These are phyloP conservation scores for Setipinna tenuifilis DNA, from an alignment of 2,797 vertebrate genomes.

Conservation along the genomic window DNA sequence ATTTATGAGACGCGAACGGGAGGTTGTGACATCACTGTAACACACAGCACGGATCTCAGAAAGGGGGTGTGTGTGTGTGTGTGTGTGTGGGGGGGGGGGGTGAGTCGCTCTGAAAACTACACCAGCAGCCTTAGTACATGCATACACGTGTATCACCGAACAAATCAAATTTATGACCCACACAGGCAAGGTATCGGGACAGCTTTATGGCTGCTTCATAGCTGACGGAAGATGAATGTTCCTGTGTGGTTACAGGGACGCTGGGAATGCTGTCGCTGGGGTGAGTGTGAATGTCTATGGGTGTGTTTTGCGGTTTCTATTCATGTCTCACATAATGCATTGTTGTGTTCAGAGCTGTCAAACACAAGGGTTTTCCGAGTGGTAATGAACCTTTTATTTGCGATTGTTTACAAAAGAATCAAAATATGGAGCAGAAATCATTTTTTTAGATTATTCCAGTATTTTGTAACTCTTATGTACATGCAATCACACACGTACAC, in stretches of 20 bases:
- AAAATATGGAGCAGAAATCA: background rate
- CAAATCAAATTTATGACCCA: background rate
- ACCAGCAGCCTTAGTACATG: no score
- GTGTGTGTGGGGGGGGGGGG: no score
- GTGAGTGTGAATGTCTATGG: background rate
- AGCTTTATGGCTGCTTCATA: background rate
- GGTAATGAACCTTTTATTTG: background rate
- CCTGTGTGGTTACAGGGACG: background rate
- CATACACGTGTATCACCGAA: no score
- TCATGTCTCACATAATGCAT: background rate
- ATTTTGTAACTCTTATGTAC: no score
- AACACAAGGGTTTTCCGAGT: background rate
- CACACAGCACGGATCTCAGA: background rate
- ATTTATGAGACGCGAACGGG: conserved; percentile 18
- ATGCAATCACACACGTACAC: background rate
- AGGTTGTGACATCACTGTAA: conserved; percentile 14
- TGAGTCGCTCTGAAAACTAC: no score
- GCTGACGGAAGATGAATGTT: background rate
- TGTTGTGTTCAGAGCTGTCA: background rate
- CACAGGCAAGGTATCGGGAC: background rate
- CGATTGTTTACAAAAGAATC: background rate
- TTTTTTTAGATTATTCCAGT: no score
- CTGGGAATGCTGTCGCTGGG: background rate
- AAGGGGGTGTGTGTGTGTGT: background rate
- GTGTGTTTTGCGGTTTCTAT: background rate